Base-by-base conservation (phyloP, 2,888 invertebrate species). In the Dryobotodes eremita region DNA sequence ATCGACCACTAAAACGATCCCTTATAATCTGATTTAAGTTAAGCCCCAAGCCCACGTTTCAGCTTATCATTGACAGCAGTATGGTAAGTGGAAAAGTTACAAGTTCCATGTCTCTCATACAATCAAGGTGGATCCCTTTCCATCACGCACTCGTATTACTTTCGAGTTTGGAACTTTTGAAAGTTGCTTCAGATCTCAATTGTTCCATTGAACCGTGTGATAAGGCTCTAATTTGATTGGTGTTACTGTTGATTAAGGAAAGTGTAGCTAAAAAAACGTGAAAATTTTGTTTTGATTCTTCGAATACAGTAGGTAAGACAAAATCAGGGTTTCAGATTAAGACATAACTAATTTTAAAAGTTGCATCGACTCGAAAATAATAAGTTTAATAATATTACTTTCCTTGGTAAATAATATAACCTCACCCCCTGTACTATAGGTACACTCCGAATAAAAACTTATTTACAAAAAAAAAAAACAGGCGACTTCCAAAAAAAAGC, bases 11-110 rank as follows among this genome's bases (percentile, higher is more conserved):
- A 68, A 46, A 62, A 64, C 64, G 23, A 64, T 76, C 70, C 55
- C 31, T 36, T 73, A 68, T 62, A 72, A 84, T 86, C 82, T 70
- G 83, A 85, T 85, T 57, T 61, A 82, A 85, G 65, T 75, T 70
- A 64, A 48, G 68, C 50, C 74, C 50, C 26, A 15, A 8, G n/a
- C 71, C 82, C 71, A 85, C 84, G 80, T 69, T 73, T 61, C 70
- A 75, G 59, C 78, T 84, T 86, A 82, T 86, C 80, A 77, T 71
- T 83, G 72, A 46, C 36, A 69, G n/a, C 36, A 71, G 71, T 66
- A 78, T 72, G 82, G 78, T 86, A 80, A 83, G 76, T 79, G 65
- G 77, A 65, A 83, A 88, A 86, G 78, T 86, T 88, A 64, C 36
- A 26, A 65, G 62, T 64, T 74, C 80, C 65, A 79, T 86, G 75